phyloP scores from a whole-genome alignment of 2,113 vertebrate genomes.

The Gnathonemus longibarbis region DNA sequence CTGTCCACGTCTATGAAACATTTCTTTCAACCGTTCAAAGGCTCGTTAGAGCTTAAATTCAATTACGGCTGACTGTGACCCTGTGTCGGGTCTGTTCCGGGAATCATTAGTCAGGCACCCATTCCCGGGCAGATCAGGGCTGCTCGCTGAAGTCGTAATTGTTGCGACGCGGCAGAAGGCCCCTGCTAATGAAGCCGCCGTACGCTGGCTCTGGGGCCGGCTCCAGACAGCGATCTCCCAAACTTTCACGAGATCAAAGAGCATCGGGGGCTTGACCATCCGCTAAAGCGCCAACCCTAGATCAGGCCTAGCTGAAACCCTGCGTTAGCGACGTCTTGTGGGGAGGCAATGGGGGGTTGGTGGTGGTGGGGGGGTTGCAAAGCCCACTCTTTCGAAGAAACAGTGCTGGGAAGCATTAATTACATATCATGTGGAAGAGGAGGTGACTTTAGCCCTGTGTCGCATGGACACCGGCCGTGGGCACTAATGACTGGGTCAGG shows the following conservation, averaged over 20 bases:
- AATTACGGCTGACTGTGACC: constrained; percentile 77
- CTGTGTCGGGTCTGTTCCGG: constrained; percentile 75
- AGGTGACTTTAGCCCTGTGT: neutral
- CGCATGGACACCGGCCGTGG: neutral
- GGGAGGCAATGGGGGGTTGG: constrained; percentile 15
- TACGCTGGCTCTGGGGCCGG: constrained; percentile 61
- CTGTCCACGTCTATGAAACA: constrained; percentile 72
- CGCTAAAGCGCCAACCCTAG: constrained; percentile 63
- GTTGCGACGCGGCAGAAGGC: constrained; percentile 70
- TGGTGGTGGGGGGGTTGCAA: constrained; percentile 25
- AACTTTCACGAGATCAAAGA: constrained; percentile 76
- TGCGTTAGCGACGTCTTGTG: constrained; percentile 48
- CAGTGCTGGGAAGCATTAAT: constrained; percentile 41
- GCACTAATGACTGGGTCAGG: constrained; percentile 9
- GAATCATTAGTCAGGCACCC: constrained; percentile 75
- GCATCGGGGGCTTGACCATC: constrained; percentile 55
- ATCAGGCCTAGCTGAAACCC: constrained; percentile 53
- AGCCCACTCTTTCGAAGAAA: constrained; percentile 57
- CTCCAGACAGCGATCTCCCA: constrained; percentile 63
- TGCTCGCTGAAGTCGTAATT: constrained; percentile 69
- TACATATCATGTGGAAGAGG: constrained; percentile 39
- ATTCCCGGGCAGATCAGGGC: constrained; percentile 52
- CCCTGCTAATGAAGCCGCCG: constrained; percentile 74
- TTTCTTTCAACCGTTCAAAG: constrained; percentile 72
- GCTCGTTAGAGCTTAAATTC: constrained; percentile 76